Evolutionary conservation across 2,797 vertebrate species (phyloP), one percentile per base, ranked within the genome.

Genomic region (Chiloscyllium punctatum): DNA sequence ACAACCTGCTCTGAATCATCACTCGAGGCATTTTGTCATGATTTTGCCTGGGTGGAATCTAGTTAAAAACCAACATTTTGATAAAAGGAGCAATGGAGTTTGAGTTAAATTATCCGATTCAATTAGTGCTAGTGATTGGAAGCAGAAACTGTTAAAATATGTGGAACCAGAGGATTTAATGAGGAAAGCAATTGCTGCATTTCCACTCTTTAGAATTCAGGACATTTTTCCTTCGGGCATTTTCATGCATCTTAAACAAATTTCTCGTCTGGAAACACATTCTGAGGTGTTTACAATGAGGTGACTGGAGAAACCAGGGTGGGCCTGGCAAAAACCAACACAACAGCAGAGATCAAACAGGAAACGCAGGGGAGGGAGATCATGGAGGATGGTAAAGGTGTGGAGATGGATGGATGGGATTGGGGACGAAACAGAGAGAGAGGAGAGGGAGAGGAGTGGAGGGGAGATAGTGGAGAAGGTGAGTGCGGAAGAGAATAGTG

Each of bases 361-460:
- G 84, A 0, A 33, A 33, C 15, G 21, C 0, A 8, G 16, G 18
- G 33, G 0, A 13, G 25, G 5, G 7, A 27, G 86, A 11, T 0
- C 0, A 27, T 0, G 48, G 25, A 4, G 11, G 3, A 3, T 8
- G 2, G 13, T 0, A 42, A 96, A 96, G 95, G 82, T 66, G 94
- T 71, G 95, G 74, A 92, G 95, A 95, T 96, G 95, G 84, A 96
- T 3, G 4, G 33, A 71, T 95, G 96, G 96, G 96, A 84, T 21
- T 72, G 72, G 96, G 95, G 96, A 95, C 96, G 95, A 96, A 96
- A 96, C 96, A 69, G 95, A 96, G 96, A 96, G 96, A 95, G 91
- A 96, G 95, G 96, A 96, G 96, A 94, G 0, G 21, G 18, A 18
- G 37, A 0, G 9, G 74, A 0, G 33, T 0, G 8, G 37, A 42